Percentiles rank a stretch among this genome's conserved stretches.
Evolutionary conservation across 1,140 invertebrate genomes (phyloP).

Genomic region (Magallana ariakensis): DNA sequence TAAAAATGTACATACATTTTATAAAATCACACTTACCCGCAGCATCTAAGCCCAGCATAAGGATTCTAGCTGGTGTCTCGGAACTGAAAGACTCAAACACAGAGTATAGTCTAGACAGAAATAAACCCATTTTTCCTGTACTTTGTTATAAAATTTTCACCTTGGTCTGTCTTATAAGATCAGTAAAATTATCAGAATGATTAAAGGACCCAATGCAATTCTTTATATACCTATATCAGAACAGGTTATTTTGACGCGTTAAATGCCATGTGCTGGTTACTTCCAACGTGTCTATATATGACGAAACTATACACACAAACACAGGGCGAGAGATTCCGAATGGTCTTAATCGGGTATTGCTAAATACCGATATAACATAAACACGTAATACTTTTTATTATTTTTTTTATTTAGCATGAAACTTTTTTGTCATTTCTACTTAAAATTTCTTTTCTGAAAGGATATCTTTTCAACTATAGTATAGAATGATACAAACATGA

Average conservation of each 20-base stretch:
- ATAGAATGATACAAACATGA: too few relatives aligned
- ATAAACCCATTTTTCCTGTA: constrained; percentile 71
- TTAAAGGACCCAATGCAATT: not conserved
- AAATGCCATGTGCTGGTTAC: not conserved
- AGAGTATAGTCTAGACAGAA: constrained; percentile 65
- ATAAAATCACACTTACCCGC: constrained; percentile 63
- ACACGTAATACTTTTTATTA: too few relatives aligned
- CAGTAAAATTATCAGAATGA: not conserved
- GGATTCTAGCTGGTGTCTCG: constrained; percentile 66
- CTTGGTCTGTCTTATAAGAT: not conserved
- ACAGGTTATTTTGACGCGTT: not conserved
- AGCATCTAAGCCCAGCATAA: constrained; percentile 76
- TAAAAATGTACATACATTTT: not conserved
- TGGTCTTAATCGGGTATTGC: too few relatives aligned
- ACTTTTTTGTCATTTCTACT: too few relatives aligned
- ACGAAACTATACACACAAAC: not conserved
- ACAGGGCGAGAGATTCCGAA: not conserved
- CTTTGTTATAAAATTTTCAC: not conserved
- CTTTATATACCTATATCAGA: not conserved
- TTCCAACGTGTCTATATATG: not conserved
- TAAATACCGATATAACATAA: too few relatives aligned
- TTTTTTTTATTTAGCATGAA: too few relatives aligned
- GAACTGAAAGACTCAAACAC: constrained; percentile 59
- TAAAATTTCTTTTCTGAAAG: too few relatives aligned
- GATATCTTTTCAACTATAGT: too few relatives aligned